phyloP scores from a whole-genome alignment of 2,113 vertebrate species.

The human region GRCh38 chr5:144365501-144366000 shows the following conservation, averaged over 20 bases:
- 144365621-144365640: neutral
- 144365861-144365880: neutral
- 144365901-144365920: neutral
- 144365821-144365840: neutral
- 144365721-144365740: neutral
- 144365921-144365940: neutral
- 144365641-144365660: neutral
- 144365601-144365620: neutral
- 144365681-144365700: neutral
- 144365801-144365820: neutral
- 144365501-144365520: neutral
- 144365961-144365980: neutral
- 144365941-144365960: neutral
- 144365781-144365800: neutral
- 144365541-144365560: neutral
- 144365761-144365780: neutral
- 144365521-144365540: neutral
- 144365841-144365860: neutral
- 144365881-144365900: neutral
- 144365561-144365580: conserved; percentile 35
- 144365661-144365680: neutral
- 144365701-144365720: neutral
- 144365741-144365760: neutral
- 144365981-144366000: neutral
- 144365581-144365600: neutral